Evolutionary conservation across 2,888 invertebrate species (phyloP).

Genomic region (Troglohyphantes excavatus): DNA sequence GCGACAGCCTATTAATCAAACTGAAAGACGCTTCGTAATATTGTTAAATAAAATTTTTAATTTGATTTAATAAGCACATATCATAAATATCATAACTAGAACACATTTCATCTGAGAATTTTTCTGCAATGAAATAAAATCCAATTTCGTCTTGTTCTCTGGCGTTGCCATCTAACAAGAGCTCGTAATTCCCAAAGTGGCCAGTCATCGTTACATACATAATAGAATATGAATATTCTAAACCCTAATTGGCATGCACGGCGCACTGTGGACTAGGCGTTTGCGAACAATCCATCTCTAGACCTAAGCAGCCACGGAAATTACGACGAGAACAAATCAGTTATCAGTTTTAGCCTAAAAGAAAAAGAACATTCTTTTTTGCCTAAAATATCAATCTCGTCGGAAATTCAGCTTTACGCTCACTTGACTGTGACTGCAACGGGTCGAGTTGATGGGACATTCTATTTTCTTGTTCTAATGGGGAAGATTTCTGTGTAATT

Average conservation of each 20-base stretch:
- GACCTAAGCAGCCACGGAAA: conserved; percentile 48
- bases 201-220: conserved; percentile 36
- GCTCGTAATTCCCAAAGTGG: neutral
- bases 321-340: conserved; percentile 60
- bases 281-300: conserved; percentile 67
- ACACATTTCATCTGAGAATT: too few species aligned
- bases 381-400: conserved; percentile 40
- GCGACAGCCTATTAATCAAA: too few species aligned
- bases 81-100: neutral
- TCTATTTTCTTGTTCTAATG: conserved; percentile 14
- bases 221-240: conserved; percentile 71
- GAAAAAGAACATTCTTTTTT: conserved; percentile 19
- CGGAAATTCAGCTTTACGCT: conserved; percentile 47
- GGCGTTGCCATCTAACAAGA: neutral
- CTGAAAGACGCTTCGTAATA: too few species aligned
- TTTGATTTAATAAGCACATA: neutral
- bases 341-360: conserved; percentile 39
- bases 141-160: neutral
- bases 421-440: conserved; percentile 47
- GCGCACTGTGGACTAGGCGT: conserved; percentile 13
- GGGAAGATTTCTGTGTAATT: conserved; percentile 51
- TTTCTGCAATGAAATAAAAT: too few species aligned
- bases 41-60: neutral
- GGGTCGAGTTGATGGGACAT: conserved; percentile 7
- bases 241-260: conserved; percentile 45